Conservation (phyloP, 2,888 invertebrate genomes). For the Ypsolopha sequella region DNA sequence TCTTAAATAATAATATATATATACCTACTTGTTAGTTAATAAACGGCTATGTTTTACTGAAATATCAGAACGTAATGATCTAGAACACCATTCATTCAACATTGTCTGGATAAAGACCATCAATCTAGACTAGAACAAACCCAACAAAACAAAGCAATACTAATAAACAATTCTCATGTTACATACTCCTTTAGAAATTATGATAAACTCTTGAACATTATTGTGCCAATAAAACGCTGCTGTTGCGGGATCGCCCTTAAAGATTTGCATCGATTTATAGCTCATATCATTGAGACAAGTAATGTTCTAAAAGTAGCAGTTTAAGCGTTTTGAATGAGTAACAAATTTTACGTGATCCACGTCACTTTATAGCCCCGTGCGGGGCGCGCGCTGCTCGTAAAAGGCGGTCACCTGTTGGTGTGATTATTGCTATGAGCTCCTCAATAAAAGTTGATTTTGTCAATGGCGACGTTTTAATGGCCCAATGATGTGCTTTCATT, state of each 20-base stretch:
- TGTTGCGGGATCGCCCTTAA: not conserved
- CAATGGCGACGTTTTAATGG: slow-evolving; percentile 55
- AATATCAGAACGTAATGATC: too few species aligned
- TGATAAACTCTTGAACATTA: too few species aligned
- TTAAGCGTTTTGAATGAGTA: slow-evolving; percentile 3
- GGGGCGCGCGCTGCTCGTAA: slow-evolving; percentile 52
- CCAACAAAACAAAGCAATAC: not conserved
- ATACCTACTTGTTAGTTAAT: too few species aligned
- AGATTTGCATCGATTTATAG: not conserved
- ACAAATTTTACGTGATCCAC: slow-evolving; percentile 49
- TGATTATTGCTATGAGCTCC: slow-evolving; percentile 5
- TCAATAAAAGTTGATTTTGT: slow-evolving; percentile 45
- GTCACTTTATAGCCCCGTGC: slow-evolving; percentile 14
- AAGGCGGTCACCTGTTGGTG: slow-evolving; percentile 64
- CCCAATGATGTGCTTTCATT: slow-evolving; percentile 54
- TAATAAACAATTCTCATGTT: not conserved
- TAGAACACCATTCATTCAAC: not conserved
- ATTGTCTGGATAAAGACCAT: not conserved
- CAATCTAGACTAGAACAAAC: not conserved
- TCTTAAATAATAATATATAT: too few species aligned
- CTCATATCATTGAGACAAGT: slow-evolving; percentile 44
- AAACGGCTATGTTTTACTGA: too few species aligned
- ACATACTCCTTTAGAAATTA: not conserved
- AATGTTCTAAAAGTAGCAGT: slow-evolving; percentile 10
- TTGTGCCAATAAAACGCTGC: not conserved